A percentile compares a stretch with the other conserved stretches of the same genome.
Conservation (phyloP, 2,888 invertebrate species). For the Pammene fasciana region DNA sequence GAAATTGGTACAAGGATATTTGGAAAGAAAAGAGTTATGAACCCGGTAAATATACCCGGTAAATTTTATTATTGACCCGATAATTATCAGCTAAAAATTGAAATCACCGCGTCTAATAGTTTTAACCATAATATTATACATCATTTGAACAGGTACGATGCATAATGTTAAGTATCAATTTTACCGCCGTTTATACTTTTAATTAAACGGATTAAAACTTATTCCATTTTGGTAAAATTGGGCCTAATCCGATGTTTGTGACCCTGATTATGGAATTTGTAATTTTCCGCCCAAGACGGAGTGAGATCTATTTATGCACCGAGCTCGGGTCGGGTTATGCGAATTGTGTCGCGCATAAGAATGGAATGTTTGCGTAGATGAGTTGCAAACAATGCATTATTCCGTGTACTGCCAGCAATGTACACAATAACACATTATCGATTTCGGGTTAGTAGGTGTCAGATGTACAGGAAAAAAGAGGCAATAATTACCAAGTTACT, state of each 20-base stretch:
- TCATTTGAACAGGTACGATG: no score
- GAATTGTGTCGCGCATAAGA: slow-evolving; percentile 71
- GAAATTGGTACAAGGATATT: background rate
- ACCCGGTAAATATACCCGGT: no score
- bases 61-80: no score
- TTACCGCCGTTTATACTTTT: no score
- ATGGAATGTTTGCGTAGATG: slow-evolving; percentile 76
- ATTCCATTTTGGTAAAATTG: background rate
- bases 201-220: no score
- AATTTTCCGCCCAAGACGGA: slow-evolving; percentile 74
- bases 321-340: slow-evolving; percentile 69
- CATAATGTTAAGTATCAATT: no score
- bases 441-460: slow-evolving; percentile 6
- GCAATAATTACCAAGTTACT: no score
- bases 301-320: slow-evolving; percentile 70
- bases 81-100: no score
- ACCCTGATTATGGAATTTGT: slow-evolving; percentile 44
- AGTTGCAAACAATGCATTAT: slow-evolving; percentile 76
- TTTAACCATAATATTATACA: no score
- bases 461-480: background rate
- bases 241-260: background rate
- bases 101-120: no score
- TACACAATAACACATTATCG: slow-evolving; percentile 2
- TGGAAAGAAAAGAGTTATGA: no score
- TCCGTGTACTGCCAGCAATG: slow-evolving; percentile 48